Conservation (phyloP, 2,797 vertebrate species). For the Tokudaia muenninki region DNA sequence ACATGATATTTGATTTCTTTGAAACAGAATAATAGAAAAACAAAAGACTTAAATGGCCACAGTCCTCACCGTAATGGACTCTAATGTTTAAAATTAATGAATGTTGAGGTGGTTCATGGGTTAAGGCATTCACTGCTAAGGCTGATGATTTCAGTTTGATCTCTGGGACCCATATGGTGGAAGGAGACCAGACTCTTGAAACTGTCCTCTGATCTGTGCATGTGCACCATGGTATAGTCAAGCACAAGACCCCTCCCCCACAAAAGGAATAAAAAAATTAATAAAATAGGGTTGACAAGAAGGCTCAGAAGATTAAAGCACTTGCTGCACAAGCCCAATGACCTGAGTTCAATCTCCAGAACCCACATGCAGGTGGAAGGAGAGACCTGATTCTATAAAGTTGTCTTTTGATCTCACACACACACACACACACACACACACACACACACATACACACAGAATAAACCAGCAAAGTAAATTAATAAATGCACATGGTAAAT, state of each 20-base stretch:
- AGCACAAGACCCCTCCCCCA: background rate
- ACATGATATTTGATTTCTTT: constrained; percentile 56
- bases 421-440: too few species aligned
- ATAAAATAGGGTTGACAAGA: background rate
- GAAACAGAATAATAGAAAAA: constrained; percentile 62
- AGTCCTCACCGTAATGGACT: background rate
- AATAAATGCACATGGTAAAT: background rate
- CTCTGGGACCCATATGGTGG: background rate
- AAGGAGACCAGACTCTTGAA: background rate
- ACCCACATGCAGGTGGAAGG: background rate
- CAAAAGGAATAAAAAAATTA: background rate
- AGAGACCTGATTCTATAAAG: background rate
- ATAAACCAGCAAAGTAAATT: background rate
- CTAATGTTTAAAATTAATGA: constrained; percentile 33
- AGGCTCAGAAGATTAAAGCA: background rate
- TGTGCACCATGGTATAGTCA: too few species aligned
- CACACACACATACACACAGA: background rate
- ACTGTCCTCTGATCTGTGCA: background rate
- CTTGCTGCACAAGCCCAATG: background rate
- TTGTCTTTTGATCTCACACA: background rate
- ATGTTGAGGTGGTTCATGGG: background rate
- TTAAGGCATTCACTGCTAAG: background rate
- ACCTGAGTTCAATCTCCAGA: background rate
- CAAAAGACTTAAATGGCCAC: background rate
- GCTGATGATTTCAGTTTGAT: background rate